Conservation (phyloP, 1,140 invertebrate genomes). For the Oreohelix idahoensis region DNA sequence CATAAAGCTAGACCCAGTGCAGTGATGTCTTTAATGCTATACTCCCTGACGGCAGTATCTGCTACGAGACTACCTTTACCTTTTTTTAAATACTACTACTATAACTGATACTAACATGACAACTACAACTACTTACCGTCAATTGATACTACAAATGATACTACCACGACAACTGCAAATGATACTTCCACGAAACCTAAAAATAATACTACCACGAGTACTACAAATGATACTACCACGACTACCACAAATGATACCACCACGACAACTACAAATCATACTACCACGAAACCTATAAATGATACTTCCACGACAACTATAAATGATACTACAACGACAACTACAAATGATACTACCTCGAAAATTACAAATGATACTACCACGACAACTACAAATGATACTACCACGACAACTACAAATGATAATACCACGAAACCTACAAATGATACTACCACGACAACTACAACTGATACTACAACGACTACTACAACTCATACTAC, state of each 20-base stretch:
- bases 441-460: constrained; percentile 24
- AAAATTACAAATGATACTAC: constrained; percentile 46
- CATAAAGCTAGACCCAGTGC: too few species aligned
- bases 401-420: constrained; percentile 45
- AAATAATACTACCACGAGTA: constrained; percentile 41
- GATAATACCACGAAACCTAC: constrained; percentile 38
- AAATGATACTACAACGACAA: neutral
- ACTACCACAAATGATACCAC: constrained; percentile 41
- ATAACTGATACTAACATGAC: neutral
- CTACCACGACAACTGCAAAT: neutral
- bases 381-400: constrained; percentile 45
- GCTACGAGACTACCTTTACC: too few species aligned
- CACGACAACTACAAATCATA: constrained; percentile 29
- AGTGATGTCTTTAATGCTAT: too few species aligned
- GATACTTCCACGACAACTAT: neutral
- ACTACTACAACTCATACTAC: too few species aligned
- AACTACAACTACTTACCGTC: neutral
- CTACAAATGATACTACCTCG: constrained; percentile 36
- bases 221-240: constrained; percentile 41
- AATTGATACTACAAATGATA: neutral
- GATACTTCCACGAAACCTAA: constrained; percentile 29
- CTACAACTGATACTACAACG: too few species aligned
- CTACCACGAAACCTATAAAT: neutral
- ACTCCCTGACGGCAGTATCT: too few species aligned
- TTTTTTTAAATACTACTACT: too few species aligned